Evolutionary conservation across 2,888 invertebrate species (phyloP), one percentile per base, ranked within the genome.

Genomic region (Aleiodes alternator): DNA sequence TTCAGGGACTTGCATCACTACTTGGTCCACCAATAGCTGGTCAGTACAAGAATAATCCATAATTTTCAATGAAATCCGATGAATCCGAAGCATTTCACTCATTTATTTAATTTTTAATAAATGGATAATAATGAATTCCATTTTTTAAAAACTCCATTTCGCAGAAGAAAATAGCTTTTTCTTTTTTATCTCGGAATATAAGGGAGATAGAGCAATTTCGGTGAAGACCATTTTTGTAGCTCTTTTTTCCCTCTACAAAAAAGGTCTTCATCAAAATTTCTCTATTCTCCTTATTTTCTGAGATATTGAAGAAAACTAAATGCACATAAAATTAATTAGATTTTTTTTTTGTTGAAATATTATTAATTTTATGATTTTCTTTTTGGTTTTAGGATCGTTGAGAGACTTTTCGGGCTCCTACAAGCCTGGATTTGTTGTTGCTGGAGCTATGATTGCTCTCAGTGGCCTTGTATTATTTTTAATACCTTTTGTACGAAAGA

Each of bases 1-100:
- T 98, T 90, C 98, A 98, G 92, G 98, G 98, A 71, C 93, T 97
- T 72, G 98, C 98, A 4, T 97, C 97, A 0, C 92, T 98, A 7
- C 92, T 98, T 79, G 98, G 98, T 68, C 96, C 98, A 73, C 98
- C 98, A 14, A 93, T 98, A 81, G 97, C 96, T 90, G 98, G 98
- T 97, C 92, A 90, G 80, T 73, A 38, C 23, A 29, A 56, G 66
- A 43, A 56, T 12, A 23, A 38, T 68, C 66, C 51, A 57, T 23
- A 9, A 57, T 38, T 57, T 7, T 51, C 9, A 51, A 43, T 50
- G 16, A 59, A 50, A 23, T 75, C 16, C 14, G 12, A 31, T 9
- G 31, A 53, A 9, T 7, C 9, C 1, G 43, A 57, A 48, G 14
- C 16, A 43, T 38, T 69, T 4, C 9, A 38, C 3, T 43, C 0